Conservation (phyloP, 2,888 invertebrate species). For the Napeogenes sylphis region DNA sequence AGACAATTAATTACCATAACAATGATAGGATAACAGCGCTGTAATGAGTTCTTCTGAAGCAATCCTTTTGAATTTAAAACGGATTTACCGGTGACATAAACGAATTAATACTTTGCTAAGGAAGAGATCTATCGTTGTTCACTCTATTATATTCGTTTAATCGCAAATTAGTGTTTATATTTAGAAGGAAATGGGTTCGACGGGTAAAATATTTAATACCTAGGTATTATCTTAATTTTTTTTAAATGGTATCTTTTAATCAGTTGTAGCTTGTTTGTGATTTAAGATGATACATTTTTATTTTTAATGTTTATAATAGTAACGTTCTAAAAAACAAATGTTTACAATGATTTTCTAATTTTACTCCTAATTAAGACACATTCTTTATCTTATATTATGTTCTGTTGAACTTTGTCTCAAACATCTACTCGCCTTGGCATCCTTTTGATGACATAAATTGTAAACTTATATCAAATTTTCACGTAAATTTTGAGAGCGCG, state of each 20-base stretch:
- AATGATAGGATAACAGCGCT: slow-evolving; percentile 32
- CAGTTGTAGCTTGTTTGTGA: too few species aligned
- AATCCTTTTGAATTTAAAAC: slow-evolving; percentile 13
- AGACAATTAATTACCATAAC: slow-evolving; percentile 32
- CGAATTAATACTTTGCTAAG: slow-evolving; percentile 16
- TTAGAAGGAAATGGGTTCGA: too few species aligned
- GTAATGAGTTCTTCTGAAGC: slow-evolving; percentile 19
- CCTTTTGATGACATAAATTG: slow-evolving; percentile 31
- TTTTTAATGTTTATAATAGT: too few species aligned
- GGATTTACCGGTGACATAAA: slow-evolving; percentile 13
- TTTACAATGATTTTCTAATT: too few species aligned
- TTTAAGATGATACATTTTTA: too few species aligned
- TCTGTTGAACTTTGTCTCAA: not conserved
- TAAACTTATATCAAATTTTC: slow-evolving; percentile 28
- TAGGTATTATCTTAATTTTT: too few species aligned
- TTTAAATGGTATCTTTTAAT: too few species aligned
- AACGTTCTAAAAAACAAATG: too few species aligned
- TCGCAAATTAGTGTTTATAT: too few species aligned
- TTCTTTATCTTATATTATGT: not conserved
- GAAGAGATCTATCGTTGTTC: not conserved
- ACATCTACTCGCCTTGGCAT: slow-evolving; percentile 23
- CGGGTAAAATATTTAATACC: too few species aligned
- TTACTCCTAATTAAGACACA: not conserved
- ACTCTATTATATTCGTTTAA: slow-evolving; percentile 1
- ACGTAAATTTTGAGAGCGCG: slow-evolving; percentile 24